Base-by-base conservation (phyloP, 1,140 invertebrate species). In the Drosophila azteca region DNA sequence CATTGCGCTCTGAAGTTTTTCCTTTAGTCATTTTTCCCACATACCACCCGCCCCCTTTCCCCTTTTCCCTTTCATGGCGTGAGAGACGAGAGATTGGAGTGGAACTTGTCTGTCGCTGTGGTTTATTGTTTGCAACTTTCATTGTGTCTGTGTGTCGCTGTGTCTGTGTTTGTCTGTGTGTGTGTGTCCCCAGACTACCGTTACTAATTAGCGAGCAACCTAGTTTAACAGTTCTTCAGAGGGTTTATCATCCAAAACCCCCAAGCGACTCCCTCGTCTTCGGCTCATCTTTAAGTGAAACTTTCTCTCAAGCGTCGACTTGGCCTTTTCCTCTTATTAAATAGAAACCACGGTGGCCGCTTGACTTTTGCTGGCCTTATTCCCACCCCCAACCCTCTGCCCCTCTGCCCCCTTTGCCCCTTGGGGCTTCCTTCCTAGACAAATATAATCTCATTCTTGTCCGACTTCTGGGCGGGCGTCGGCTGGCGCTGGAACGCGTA, bases 371-470 rank as follows among this genome's bases (percentile, higher is more conserved):
- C 62, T 57, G 62, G 52, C 31, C 43, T 41, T 74, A 58, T 39
- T 48, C 13, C 54, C 17, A 26, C 3, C 24, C 24, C 52, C 69
- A 64, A 52, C 58, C 41, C 8, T 7, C 53, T 6, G n/a, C 24
- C 7, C 39, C 2, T n/a, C n/a, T n/a, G n/a, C 1, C 15, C 15
- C 26, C 7, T 7, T 17, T 2, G 3, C n/a, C n/a, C n/a, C n/a
- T n/a, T n/a, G 7, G 31, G 31, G 1, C 8, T 0, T 43, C 43
- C 29, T 35, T 26, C 52, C 73, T 91, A 91, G 68, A 91, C 90
- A 79, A 91, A 91, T 84, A 87, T 91, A 79, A 91, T 91, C 65
- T 91, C 90, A 65, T 87, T 90, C 70, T 85, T 84, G 46, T 90
- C 89, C 15, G 88, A 64, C 54, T 85, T 78, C 20, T 80, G 82